Percentiles rank a stretch among this genome's conserved stretches.
phyloP scores from a whole-genome alignment of 1,140 invertebrate genomes.

The Drosophila ercepeae region DNA sequence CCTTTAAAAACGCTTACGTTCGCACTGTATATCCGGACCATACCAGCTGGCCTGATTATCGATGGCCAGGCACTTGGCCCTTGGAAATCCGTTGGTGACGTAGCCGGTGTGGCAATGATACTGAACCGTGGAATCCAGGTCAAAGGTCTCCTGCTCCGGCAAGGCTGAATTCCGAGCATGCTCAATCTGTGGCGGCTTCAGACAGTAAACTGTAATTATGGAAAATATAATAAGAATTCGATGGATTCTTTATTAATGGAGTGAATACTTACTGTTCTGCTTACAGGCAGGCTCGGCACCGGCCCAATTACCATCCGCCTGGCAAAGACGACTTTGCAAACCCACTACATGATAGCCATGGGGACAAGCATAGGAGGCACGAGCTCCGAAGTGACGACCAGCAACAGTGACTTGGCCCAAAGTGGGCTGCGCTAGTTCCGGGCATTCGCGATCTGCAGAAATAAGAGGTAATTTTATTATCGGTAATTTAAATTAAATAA shows the following conservation, averaged over 20 bases:
- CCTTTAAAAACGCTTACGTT: constrained; percentile 88
- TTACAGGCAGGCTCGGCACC: constrained; percentile 94
- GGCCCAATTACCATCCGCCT: constrained; percentile 96
- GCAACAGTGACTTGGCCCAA: constrained; percentile 89
- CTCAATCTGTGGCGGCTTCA: constrained; percentile 92
- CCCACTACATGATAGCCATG: constrained; percentile 94
- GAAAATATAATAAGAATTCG: neutral
- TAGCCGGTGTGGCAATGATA: constrained; percentile 92
- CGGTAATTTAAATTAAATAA: too few species aligned
- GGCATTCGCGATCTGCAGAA: constrained; percentile 95
- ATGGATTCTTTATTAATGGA: neutral
- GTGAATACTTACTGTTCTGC: constrained; percentile 88
- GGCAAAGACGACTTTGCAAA: constrained; percentile 91
- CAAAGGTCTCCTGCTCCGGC: constrained; percentile 91
- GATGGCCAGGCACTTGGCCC: constrained; percentile 92
- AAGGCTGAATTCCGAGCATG: constrained; percentile 95
- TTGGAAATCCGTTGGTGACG: constrained; percentile 69
- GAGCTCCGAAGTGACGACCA: constrained; percentile 90
- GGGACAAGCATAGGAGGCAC: constrained; percentile 93
- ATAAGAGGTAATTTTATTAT: too few species aligned
- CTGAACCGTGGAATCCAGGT: constrained; percentile 92
- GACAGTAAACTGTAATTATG: constrained; percentile 90
- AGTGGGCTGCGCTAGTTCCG: constrained; percentile 88
- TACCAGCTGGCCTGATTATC: constrained; percentile 94
- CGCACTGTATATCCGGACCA: constrained; percentile 97